Conservation (phyloP, 1,140 invertebrate species). For the Glossosoma conforme region DNA sequence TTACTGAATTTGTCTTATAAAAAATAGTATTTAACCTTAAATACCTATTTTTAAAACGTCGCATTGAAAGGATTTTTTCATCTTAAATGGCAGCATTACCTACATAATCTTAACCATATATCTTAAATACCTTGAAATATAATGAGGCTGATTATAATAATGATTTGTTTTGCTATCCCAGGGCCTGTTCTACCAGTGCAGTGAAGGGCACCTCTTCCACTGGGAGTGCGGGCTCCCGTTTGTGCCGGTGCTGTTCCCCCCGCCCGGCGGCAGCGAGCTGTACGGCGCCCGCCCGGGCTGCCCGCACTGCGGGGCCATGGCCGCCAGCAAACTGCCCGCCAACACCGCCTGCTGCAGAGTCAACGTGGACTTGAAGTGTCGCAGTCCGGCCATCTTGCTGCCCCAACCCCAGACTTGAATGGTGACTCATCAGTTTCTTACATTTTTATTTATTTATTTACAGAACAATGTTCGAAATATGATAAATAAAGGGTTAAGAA, state of each 20-base stretch:
- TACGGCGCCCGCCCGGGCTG: slow-evolving; percentile 45
- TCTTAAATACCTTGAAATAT: no score
- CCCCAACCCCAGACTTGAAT: slow-evolving; percentile 41
- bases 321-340: slow-evolving; percentile 42
- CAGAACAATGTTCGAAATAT: no score
- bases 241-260: slow-evolving; percentile 12
- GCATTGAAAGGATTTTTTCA: no score
- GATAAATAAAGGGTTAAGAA: no score
- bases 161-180: no score
- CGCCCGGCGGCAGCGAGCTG: background rate
- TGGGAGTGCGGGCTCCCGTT: slow-evolving; percentile 59
- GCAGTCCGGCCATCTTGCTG: slow-evolving; percentile 37
- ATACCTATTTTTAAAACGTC: no score
- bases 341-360: slow-evolving; percentile 36
- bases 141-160: no score
- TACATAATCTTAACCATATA: no score
- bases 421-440: slow-evolving; percentile 25
- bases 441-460: slow-evolving; percentile 21
- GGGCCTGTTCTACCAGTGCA: slow-evolving; percentile 71
- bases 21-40: no score
- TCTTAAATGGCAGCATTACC: no score
- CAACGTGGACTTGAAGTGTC: slow-evolving; percentile 37
- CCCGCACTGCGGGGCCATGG: slow-evolving; percentile 71
- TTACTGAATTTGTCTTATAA: no score
- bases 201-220: slow-evolving; percentile 66